phyloP scores from a whole-genome alignment of 2,888 invertebrate genomes.

The Stenodera caucasica region DNA sequence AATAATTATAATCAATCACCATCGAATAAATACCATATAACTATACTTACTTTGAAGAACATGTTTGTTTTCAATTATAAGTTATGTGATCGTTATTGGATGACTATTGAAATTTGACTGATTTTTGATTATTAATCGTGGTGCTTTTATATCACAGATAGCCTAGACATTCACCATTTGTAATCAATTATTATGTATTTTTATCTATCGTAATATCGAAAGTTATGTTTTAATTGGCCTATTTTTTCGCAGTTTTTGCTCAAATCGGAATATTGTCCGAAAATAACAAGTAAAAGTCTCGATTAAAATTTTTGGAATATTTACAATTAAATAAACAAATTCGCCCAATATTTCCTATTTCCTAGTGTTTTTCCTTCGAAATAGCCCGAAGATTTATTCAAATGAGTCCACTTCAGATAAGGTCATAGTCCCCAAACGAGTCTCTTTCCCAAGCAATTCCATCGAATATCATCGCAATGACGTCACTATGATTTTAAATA shows the following conservation, averaged over 20 bases:
- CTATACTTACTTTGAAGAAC: constrained; percentile 8
- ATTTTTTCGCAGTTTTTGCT: background rate
- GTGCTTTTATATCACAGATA: constrained; percentile 6
- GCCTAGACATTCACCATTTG: constrained; percentile 5
- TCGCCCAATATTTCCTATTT: no score
- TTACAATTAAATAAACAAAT: no score
- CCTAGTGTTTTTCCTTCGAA: no score
- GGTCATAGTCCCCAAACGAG: no score
- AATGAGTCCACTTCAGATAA: no score
- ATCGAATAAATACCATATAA: background rate
- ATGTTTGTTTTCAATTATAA: background rate
- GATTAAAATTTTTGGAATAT: no score
- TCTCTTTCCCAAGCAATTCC: no score
- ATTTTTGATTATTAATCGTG: background rate
- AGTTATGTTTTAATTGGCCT: background rate
- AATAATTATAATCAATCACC: background rate
- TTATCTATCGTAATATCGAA: constrained; percentile 1
- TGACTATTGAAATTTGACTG: background rate
- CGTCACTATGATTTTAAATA: no score
- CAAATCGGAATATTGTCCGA: no score
- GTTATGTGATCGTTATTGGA: background rate
- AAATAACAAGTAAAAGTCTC: no score
- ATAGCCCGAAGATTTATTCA: no score
- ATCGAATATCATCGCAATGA: no score
- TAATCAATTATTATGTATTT: background rate